A percentile compares a stretch with the other conserved stretches of the same genome.
These are phyloP conservation scores for Ectemnius cavifrons DNA, from an alignment of 2,888 invertebrate species.

Conservation along the genomic window DNA sequence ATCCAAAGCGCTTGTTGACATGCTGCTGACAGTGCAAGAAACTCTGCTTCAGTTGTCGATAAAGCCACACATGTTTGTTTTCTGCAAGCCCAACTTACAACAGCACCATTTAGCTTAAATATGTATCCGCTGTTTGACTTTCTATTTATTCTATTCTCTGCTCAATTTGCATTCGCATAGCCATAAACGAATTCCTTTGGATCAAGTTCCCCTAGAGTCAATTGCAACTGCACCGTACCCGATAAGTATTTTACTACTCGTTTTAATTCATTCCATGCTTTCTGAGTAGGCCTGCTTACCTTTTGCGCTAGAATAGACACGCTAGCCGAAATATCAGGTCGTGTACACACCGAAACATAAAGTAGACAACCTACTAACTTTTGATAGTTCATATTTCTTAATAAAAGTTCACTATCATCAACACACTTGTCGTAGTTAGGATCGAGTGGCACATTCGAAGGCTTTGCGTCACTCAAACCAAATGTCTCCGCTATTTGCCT, in stretches of 20 bases:
- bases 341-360: background rate
- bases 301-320: background rate
- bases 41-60: slow-evolving; percentile 58
- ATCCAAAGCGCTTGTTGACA: slow-evolving; percentile 18
- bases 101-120: slow-evolving; percentile 43
- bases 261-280: background rate
- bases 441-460: background rate
- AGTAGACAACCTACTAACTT: background rate
- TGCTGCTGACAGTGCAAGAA: slow-evolving; percentile 20
- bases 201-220: background rate
- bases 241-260: background rate
- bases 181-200: slow-evolving; percentile 19
- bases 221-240: background rate
- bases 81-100: slow-evolving; percentile 62
- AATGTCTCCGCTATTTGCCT: background rate
- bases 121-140: slow-evolving; percentile 67
- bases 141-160: slow-evolving; percentile 55
- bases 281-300: background rate
- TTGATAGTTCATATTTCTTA: background rate
- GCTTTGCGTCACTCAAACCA: background rate
- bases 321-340: background rate
- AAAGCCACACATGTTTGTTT: slow-evolving; percentile 61
- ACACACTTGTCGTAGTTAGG: background rate
- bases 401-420: background rate
- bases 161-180: slow-evolving; percentile 70